These are phyloP conservation scores for Anthoptus insignis DNA, from an alignment of 2,888 invertebrate species.

Conservation along the genomic window DNA sequence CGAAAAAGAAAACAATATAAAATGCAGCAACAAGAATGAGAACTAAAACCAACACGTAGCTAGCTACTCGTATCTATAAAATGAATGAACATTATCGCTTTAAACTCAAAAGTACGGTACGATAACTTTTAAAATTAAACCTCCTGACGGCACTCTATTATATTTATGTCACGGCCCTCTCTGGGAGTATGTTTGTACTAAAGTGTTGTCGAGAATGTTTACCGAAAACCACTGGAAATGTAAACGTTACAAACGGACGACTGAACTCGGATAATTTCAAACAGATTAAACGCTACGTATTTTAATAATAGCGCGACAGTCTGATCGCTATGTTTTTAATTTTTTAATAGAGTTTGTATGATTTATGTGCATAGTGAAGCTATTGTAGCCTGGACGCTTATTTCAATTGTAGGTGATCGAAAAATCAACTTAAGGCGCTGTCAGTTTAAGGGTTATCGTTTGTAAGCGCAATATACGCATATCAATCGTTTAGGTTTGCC, in stretches of 20 bases:
- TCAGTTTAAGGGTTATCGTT: too few species aligned
- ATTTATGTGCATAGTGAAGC: too few species aligned
- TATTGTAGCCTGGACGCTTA: too few species aligned
- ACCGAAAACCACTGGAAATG: slow-evolving; percentile 16
- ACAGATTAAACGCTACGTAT: too few species aligned
- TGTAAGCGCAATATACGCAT: too few species aligned
- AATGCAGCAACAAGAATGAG: too few species aligned
- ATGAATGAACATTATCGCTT: slow-evolving; percentile 23
- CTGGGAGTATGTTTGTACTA: slow-evolving; percentile 25
- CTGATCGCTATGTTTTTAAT: too few species aligned
- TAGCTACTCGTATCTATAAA: not conserved
- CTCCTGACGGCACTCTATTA: slow-evolving; percentile 28
- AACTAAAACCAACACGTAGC: not conserved
- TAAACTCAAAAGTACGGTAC: slow-evolving; percentile 17
- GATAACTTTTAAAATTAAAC: slow-evolving; percentile 34
- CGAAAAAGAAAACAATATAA: too few species aligned
- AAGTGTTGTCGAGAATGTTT: slow-evolving; percentile 23
- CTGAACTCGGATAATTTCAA: not conserved
- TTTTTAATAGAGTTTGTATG: not conserved
- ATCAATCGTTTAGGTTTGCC: too few species aligned
- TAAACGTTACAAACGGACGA: not conserved
- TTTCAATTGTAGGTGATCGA: too few species aligned
- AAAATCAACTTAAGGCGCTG: too few species aligned
- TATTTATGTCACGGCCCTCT: slow-evolving; percentile 28
- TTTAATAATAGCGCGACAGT: too few species aligned